Evolutionary conservation across 2,113 vertebrate species (phyloP).

Genomic region (Nibea coibor): DNA sequence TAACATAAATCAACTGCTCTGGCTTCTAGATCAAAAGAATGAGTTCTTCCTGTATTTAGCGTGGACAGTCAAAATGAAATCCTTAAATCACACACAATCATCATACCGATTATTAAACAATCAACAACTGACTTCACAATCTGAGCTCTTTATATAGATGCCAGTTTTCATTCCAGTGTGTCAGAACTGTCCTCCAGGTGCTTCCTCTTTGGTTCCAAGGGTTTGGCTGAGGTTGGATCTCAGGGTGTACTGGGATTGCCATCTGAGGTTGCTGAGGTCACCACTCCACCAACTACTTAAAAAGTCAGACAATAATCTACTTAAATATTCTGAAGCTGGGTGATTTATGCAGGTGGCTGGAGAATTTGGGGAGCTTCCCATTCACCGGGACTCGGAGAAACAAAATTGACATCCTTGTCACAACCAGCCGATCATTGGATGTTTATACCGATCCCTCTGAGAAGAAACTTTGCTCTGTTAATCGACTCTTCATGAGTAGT

Average conservation of each 20-base stretch:
- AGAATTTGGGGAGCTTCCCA: neutral
- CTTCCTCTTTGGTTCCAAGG: constrained; percentile 1
- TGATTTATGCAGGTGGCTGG: neutral
- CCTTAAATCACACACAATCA: neutral
- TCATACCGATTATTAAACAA: neutral
- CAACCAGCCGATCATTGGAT: neutral
- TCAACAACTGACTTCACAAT: neutral
- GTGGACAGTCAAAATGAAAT: neutral
- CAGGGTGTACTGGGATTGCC: neutral
- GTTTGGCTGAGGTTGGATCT: neutral
- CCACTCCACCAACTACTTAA: neutral
- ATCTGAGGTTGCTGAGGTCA: neutral
- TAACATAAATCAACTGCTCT: neutral
- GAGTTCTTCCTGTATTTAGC: neutral
- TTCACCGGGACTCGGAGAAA: neutral
- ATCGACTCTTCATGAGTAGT: too few species aligned
- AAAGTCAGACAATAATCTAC: neutral
- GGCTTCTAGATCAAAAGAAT: neutral
- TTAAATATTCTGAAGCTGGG: neutral
- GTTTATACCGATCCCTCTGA: neutral
- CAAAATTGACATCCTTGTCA: neutral
- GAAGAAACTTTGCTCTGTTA: neutral
- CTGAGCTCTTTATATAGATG: neutral
- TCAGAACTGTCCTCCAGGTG: constrained; percentile 9
- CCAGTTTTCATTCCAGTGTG: neutral